Evolutionary conservation across 2,888 invertebrate genomes (phyloP).

Genomic region (Strigamia crassipes): DNA sequence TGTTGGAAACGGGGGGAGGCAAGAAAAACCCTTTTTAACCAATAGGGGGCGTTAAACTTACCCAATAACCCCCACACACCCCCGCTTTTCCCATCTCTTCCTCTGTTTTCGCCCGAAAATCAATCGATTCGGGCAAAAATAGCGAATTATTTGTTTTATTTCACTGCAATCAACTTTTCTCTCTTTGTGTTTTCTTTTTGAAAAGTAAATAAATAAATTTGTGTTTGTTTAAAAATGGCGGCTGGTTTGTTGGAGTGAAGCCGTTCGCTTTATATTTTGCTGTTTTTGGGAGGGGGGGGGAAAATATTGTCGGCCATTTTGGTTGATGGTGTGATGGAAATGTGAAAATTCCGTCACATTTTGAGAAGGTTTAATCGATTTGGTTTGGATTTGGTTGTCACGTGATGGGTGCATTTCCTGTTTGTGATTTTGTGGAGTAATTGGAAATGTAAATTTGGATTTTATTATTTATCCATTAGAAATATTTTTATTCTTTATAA

Average conservation of each 20-base stretch:
- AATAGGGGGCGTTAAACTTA: slow-evolving; percentile 12
- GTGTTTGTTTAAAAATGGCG: background rate
- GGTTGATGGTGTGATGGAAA: no score
- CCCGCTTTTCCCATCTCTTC: background rate
- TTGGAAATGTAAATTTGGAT: no score
- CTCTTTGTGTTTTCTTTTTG: background rate
- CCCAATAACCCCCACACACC: background rate
- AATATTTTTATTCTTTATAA: no score
- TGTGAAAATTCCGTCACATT: background rate
- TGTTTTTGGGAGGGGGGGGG: background rate
- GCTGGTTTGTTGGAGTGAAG: background rate
- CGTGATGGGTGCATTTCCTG: no score
- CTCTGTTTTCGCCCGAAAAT: background rate
- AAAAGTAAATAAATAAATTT: background rate
- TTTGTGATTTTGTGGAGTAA: no score
- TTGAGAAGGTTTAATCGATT: background rate
- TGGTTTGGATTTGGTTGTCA: background rate
- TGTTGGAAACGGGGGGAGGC: slow-evolving; percentile 23
- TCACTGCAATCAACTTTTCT: background rate
- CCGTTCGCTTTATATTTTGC: no score
- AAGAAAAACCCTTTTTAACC: background rate
- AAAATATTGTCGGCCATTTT: background rate
- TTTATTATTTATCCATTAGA: no score
- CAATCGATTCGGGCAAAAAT: background rate
- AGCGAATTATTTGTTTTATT: no score